Conservation (phyloP, 2,797 vertebrate genomes). For the Pangasius sanitwongsei region DNA sequence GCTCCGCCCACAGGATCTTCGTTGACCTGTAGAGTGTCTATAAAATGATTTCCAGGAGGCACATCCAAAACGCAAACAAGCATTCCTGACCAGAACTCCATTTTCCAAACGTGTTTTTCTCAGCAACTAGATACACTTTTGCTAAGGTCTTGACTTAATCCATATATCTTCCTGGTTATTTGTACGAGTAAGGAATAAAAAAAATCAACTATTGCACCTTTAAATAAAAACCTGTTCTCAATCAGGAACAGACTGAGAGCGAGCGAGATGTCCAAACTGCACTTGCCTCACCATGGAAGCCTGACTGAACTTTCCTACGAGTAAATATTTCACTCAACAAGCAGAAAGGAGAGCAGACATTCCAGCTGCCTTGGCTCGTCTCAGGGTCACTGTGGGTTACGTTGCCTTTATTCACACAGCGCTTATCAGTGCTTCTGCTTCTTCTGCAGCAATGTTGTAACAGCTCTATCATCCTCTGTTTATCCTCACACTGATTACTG, state of each 20-base stretch:
- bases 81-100: neutral
- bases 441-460: constrained; percentile 1
- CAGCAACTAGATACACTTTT: neutral
- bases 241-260: neutral
- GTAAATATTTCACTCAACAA: constrained; percentile 20
- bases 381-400: constrained; percentile 1
- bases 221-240: neutral
- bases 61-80: neutral
- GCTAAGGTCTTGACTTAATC: neutral
- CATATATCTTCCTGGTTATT: neutral
- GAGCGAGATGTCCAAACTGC: neutral
- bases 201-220: neutral
- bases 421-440: constrained; percentile 19
- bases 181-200: neutral
- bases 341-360: constrained; percentile 44
- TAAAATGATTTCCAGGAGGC: neutral
- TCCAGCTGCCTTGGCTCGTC: constrained; percentile 32
- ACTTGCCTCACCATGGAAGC: constrained; percentile 21
- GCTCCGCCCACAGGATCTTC: neutral
- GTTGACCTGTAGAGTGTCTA: neutral
- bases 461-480: neutral
- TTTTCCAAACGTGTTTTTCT: neutral
- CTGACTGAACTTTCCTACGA: constrained; percentile 31
- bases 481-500: neutral
- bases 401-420: neutral